Base-by-base conservation (phyloP, 1,140 invertebrate genomes). In the Zeugodacus cucurbitae region DNA sequence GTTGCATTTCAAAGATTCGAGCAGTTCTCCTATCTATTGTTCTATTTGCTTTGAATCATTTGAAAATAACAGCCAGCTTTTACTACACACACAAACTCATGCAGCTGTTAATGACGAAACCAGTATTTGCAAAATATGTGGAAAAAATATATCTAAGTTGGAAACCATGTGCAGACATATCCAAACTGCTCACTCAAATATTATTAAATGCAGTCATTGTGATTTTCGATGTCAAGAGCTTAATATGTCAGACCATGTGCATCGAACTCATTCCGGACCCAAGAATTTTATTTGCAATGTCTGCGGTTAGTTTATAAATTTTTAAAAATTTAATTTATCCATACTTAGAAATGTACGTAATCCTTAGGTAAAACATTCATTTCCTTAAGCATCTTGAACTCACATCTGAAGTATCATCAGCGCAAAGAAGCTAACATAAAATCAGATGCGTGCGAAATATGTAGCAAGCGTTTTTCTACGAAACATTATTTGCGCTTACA, bases 401-500 rank as follows among this genome's bases (percentile, higher is more conserved):
- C 58, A n/a, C 88, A 88, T 88, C 32, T 74, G 11, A 88, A 88
- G 20, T 88, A 88, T 37, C 88, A 88, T 54, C 58, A 87, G 37
- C 85, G 85, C 34, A 86, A 88, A 82, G 41, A 57, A 22, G 44
- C 34, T 44, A 87, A 58, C 48, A 37, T 37, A 1, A 86, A 87
- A 87, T 87, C 88, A 17, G 88, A 88, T 86, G 58, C 82, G 29
- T 88, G 88, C 78, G 26, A 88, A 58, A 87, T 87, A n/a, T 88
- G 88, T 86, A 32, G 54, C 48, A 88, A 88, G 44, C 58, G 67
- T 48, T 88, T 88, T 78, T 74, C 88, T 8, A 78, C 88, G 20
- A 41, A 88, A 32, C 86, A 87, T 34, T 88, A 88, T 70, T 22
- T 88, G 64, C 59, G 67, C 10, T 29, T 74, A 20, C 88, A 88